These are phyloP conservation scores for Dunckerocampus dactyliophorus DNA, from an alignment of 2,113 vertebrate genomes.

Conservation along the genomic window DNA sequence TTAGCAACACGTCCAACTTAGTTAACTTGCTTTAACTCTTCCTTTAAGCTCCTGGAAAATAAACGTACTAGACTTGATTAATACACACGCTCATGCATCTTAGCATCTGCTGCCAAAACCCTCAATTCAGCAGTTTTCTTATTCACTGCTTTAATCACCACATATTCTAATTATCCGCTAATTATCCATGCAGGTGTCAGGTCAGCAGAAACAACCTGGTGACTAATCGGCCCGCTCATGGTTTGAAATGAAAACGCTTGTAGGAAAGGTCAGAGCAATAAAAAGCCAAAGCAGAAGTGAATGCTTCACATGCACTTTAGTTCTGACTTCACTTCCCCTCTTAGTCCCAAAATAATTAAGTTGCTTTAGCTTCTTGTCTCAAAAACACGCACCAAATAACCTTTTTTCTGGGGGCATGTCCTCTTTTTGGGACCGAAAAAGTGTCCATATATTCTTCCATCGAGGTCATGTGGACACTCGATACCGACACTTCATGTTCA, in stretches of 20 bases:
- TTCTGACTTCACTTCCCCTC: too few relatives aligned
- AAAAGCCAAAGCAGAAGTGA: conserved; percentile 26
- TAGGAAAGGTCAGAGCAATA: conserved; percentile 42
- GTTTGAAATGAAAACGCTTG: conserved; percentile 39
- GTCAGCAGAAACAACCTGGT: conserved; percentile 55
- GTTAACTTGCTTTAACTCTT: too few relatives aligned
- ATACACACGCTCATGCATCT: background rate
- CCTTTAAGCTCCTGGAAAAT: too few relatives aligned
- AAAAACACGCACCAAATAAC: too few relatives aligned
- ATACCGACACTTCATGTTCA: too few relatives aligned
- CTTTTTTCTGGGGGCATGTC: too few relatives aligned
- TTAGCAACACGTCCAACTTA: too few relatives aligned
- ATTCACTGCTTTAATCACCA: conserved; percentile 40
- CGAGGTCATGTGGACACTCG: too few relatives aligned
- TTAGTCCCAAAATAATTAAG: background rate
- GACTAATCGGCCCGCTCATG: conserved; percentile 46
- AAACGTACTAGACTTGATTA: too few relatives aligned
- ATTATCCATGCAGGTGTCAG: conserved; percentile 50
- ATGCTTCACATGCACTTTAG: background rate
- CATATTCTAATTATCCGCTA: conserved; percentile 47
- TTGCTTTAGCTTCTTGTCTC: too few relatives aligned
- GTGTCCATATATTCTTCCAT: too few relatives aligned
- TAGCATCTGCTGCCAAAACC: conserved; percentile 1
- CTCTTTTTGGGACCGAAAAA: too few relatives aligned
- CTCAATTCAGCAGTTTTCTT: conserved; percentile 43